These are phyloP conservation scores for Diloba caeruleocephala DNA, from an alignment of 2,888 invertebrate genomes.

Conservation along the genomic window DNA sequence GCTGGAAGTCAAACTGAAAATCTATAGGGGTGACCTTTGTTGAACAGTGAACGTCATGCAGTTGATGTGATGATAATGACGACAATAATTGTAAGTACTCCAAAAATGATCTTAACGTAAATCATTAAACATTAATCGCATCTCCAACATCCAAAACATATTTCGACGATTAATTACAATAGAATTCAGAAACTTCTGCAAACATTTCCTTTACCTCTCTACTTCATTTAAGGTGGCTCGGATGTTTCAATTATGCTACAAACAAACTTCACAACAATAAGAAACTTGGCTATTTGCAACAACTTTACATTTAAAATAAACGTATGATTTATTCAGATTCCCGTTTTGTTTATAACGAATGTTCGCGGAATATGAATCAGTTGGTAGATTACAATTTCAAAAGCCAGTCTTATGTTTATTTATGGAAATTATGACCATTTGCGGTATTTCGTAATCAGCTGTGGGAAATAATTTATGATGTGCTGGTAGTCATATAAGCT, in stretches of 20 bases:
- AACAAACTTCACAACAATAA: slow-evolving; percentile 50
- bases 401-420: slow-evolving; percentile 40
- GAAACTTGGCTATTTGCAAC: slow-evolving; percentile 64
- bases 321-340: slow-evolving; percentile 51
- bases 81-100: too few relatives aligned
- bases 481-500: too few relatives aligned
- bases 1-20: too few relatives aligned
- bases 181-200: slow-evolving; percentile 55
- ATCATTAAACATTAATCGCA: background rate
- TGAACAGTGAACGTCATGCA: too few relatives aligned
- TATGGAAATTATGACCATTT: slow-evolving; percentile 44
- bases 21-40: too few relatives aligned
- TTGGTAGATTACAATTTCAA: slow-evolving; percentile 52
- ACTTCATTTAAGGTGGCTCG: slow-evolving; percentile 60
- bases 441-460: slow-evolving; percentile 40
- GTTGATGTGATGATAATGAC: too few relatives aligned
- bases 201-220: slow-evolving; percentile 55
- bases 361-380: slow-evolving; percentile 43
- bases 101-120: too few relatives aligned
- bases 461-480: slow-evolving; percentile 16
- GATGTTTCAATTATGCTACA: slow-evolving; percentile 68
- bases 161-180: slow-evolving; percentile 48
- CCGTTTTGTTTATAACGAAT: slow-evolving; percentile 47
- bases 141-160: slow-evolving; percentile 19
- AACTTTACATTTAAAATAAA: slow-evolving; percentile 58